These are phyloP conservation scores for Meghimatium bilineatum DNA, from an alignment of 2,888 invertebrate genomes.

Conservation along the genomic window DNA sequence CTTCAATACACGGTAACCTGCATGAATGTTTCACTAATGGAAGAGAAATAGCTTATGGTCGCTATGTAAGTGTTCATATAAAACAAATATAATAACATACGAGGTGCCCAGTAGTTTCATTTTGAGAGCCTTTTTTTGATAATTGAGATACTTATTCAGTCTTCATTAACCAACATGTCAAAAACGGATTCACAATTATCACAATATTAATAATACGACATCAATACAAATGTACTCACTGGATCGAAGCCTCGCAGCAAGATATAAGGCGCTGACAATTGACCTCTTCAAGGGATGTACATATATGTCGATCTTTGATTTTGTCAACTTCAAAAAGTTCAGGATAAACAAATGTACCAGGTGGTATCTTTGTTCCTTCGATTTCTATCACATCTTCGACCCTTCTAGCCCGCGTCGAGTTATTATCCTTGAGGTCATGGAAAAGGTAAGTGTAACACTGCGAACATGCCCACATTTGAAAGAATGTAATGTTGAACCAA, in stretches of 20 bases:
- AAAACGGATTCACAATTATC: too few relatives aligned
- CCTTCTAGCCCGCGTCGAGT: neutral
- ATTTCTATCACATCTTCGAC: neutral
- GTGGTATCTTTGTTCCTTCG: slow-evolving; percentile 5
- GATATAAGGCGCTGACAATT: slow-evolving; percentile 52
- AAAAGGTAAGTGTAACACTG: slow-evolving; percentile 60
- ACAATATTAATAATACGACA: too few relatives aligned
- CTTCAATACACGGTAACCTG: too few relatives aligned
- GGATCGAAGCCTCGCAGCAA: slow-evolving; percentile 54
- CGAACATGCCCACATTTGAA: slow-evolving; percentile 56
- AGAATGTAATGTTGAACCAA: slow-evolving; percentile 49
- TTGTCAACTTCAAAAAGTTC: neutral
- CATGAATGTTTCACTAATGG: too few relatives aligned
- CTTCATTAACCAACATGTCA: too few relatives aligned
- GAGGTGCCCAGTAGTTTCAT: too few relatives aligned
- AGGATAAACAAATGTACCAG: neutral
- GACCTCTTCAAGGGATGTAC: slow-evolving; percentile 42
- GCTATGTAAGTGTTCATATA: too few relatives aligned
- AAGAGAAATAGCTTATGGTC: too few relatives aligned
- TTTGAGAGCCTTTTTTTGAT: too few relatives aligned
- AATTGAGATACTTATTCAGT: too few relatives aligned
- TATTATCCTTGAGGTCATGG: neutral
- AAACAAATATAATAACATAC: too few relatives aligned
- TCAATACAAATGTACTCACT: slow-evolving; percentile 45
- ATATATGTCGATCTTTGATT: slow-evolving; percentile 27